A percentile compares a stretch with the other conserved stretches of the same genome.
These are phyloP conservation scores for Pachycephus smyrnensis DNA, from an alignment of 2,888 invertebrate genomes.

Conservation along the genomic window DNA sequence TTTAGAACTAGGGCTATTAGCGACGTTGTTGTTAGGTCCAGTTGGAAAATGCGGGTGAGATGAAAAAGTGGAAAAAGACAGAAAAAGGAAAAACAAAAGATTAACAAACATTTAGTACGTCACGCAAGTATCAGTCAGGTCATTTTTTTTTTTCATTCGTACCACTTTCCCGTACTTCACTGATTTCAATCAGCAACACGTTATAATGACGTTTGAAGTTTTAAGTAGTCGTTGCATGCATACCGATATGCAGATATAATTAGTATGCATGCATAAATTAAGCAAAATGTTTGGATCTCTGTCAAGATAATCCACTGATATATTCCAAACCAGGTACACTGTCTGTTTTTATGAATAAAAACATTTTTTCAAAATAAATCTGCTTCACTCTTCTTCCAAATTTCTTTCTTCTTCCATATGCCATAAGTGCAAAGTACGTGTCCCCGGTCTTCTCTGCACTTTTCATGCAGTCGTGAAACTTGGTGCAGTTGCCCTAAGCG, in stretches of 20 bases:
- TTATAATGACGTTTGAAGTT: too few relatives aligned
- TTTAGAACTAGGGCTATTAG: background rate
- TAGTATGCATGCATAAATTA: too few relatives aligned
- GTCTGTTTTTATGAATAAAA: too few relatives aligned
- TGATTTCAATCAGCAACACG: too few relatives aligned
- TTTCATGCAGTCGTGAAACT: background rate
- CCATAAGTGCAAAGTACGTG: background rate
- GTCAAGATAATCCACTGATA: too few relatives aligned
- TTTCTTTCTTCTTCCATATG: background rate
- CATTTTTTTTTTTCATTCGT: too few relatives aligned
- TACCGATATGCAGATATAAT: too few relatives aligned
- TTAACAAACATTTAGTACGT: background rate
- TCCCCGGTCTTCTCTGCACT: background rate
- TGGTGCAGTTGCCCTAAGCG: background rate
- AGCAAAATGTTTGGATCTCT: too few relatives aligned
- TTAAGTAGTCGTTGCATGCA: too few relatives aligned
- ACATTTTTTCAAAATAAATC: background rate
- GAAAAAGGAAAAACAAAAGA: background rate
- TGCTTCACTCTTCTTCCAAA: background rate
- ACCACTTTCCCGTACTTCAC: too few relatives aligned
- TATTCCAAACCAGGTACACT: too few relatives aligned
- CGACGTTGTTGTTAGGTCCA: background rate
- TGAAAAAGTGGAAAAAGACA: background rate
- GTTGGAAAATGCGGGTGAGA: background rate
- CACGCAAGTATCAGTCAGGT: too few relatives aligned